Evolutionary conservation across 1,140 invertebrate genomes (phyloP).

Genomic region (Cydia splendana): DNA sequence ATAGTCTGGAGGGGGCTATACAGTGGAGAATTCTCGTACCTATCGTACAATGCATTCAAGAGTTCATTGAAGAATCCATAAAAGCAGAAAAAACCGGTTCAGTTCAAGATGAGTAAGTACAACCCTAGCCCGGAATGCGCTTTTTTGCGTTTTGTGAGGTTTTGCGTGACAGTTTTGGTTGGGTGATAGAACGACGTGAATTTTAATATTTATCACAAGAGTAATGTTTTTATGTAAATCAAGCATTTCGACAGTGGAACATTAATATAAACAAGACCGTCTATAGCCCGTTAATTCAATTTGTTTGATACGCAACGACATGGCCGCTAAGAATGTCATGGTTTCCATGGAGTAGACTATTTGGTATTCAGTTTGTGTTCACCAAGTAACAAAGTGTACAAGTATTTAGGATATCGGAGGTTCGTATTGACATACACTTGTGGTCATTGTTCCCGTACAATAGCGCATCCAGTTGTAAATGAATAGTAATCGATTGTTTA

Average conservation of each 20-base stretch:
- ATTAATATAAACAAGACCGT: background rate
- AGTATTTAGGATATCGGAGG: slow-evolving; percentile 34
- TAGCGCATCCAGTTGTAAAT: background rate
- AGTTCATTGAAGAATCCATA: background rate
- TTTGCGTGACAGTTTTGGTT: slow-evolving; percentile 31
- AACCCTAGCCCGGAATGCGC: slow-evolving; percentile 21
- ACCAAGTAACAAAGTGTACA: slow-evolving; percentile 36
- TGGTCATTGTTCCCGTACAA: slow-evolving; percentile 32
- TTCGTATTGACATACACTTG: slow-evolving; percentile 39
- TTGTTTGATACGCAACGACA: slow-evolving; percentile 44
- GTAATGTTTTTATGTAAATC: slow-evolving; percentile 3
- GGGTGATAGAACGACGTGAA: slow-evolving; percentile 23
- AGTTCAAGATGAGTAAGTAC: slow-evolving; percentile 14
- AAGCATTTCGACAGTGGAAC: background rate
- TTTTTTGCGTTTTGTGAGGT: slow-evolving; percentile 29
- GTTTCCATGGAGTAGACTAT: slow-evolving; percentile 42
- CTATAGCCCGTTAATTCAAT: slow-evolving; percentile 47
- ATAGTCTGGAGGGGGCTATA: no score
- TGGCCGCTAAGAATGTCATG: slow-evolving; percentile 46
- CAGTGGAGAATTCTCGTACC: no score
- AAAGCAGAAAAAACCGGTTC: slow-evolving; percentile 15
- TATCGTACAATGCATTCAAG: background rate
- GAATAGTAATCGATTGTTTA: slow-evolving; percentile 31
- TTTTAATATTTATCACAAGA: background rate
- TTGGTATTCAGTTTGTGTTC: slow-evolving; percentile 55